Evolutionary conservation across 2,888 invertebrate genomes (phyloP).

Genomic region (Nudaria mundana): DNA sequence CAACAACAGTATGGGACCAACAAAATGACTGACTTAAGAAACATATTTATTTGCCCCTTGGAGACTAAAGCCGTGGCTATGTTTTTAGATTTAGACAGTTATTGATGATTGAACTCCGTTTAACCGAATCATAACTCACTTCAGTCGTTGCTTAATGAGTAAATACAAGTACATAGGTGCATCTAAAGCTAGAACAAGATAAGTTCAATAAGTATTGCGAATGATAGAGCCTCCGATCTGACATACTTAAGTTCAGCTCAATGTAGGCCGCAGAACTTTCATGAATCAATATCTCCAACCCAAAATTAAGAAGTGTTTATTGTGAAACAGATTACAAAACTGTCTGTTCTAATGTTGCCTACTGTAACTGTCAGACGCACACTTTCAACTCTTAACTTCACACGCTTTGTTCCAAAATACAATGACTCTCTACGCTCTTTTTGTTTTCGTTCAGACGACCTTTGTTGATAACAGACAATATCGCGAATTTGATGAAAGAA

Average conservation of each 20-base stretch:
- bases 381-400: slow-evolving; percentile 73
- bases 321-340: slow-evolving; percentile 39
- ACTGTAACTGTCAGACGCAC: slow-evolving; percentile 57
- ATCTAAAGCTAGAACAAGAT: slow-evolving; percentile 24
- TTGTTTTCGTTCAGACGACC: slow-evolving; percentile 79
- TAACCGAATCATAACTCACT: no score
- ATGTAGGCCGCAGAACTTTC: slow-evolving; percentile 30
- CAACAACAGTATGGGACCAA: no score
- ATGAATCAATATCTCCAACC: slow-evolving; percentile 40
- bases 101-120: no score
- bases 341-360: slow-evolving; percentile 29
- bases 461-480: slow-evolving; percentile 79
- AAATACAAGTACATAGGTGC: slow-evolving; percentile 7
- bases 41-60: no score
- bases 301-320: slow-evolving; percentile 31
- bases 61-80: no score
- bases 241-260: slow-evolving; percentile 35
- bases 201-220: slow-evolving; percentile 38
- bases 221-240: slow-evolving; percentile 33
- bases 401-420: slow-evolving; percentile 74
- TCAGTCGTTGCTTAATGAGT: no score
- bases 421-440: slow-evolving; percentile 77
- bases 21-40: no score
- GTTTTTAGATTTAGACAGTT: no score
- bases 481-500: slow-evolving; percentile 73